A percentile compares a stretch with the other conserved stretches of the same genome.
Conservation (phyloP, 2,113 vertebrate species). For the Mohoua ochrocephala region DNA sequence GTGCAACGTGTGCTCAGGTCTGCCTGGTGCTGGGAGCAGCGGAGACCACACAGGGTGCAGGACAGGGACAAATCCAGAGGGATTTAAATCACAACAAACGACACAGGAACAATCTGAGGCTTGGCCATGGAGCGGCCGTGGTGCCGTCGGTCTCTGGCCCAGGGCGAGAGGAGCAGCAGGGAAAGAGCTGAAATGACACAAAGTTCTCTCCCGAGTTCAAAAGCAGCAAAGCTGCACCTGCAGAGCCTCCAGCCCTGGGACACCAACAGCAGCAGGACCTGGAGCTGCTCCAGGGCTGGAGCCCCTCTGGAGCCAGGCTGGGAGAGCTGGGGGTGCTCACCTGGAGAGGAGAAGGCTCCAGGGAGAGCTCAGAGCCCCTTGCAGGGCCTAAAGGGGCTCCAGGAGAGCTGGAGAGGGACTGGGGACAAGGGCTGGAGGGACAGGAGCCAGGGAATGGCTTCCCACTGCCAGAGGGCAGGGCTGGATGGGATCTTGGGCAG, state of each 20-base stretch:
- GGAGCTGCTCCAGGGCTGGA: neutral
- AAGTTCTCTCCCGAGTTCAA: neutral
- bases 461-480: neutral
- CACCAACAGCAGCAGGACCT: neutral
- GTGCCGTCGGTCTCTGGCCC: neutral
- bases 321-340: neutral
- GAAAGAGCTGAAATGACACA: neutral
- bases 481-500: neutral
- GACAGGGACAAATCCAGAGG: neutral
- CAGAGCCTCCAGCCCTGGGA: neutral
- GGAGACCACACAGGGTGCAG: neutral
- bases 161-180: neutral
- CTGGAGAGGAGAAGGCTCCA: neutral
- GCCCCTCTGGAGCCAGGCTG: neutral
- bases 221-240: neutral
- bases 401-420: neutral
- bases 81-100: neutral
- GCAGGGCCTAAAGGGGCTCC: neutral
- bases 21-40: neutral
- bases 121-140: accelerated
- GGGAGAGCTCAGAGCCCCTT: neutral
- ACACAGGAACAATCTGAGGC: neutral
- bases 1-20: neutral
- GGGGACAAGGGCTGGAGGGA: neutral
- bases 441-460: neutral